These are phyloP conservation scores for Charadrius vociferus DNA, from an alignment of 2,113 vertebrate species.

Conservation along the genomic window DNA sequence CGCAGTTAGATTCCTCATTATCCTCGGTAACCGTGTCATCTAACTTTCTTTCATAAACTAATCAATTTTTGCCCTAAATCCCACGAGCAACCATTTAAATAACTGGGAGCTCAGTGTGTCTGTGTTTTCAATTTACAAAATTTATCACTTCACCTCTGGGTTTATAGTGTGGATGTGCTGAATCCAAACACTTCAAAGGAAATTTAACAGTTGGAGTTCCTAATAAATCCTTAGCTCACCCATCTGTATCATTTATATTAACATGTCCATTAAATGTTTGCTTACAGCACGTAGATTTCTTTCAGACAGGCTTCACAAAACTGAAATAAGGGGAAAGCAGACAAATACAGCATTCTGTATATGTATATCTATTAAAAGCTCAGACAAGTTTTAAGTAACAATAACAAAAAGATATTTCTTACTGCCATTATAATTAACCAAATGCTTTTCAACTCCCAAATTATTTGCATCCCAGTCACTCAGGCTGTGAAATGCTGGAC, in stretches of 20 bases:
- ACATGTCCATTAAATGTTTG: constrained; percentile 11
- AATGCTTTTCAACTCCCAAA: background rate
- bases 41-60: background rate
- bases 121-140: constrained; percentile 44
- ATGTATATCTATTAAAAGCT: background rate
- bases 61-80: constrained; percentile 2
- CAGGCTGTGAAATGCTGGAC: background rate
- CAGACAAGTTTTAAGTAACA: background rate
- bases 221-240: constrained; percentile 43
- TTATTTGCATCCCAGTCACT: background rate
- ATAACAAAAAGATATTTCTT: background rate
- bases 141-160: constrained; percentile 59
- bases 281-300: constrained; percentile 6
- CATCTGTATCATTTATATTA: constrained; percentile 49
- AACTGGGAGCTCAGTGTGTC: constrained; percentile 4
- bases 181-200: constrained; percentile 28
- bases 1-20: fast-evolving
- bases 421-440: background rate
- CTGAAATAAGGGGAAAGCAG: background rate
- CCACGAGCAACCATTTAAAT: constrained; percentile 32
- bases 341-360: background rate
- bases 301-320: background rate
- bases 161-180: constrained; percentile 20
- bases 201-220: constrained; percentile 49
- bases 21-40: background rate